phyloP scores from a whole-genome alignment of 2,888 invertebrate genomes.

The Emmelina monodactyla region DNA sequence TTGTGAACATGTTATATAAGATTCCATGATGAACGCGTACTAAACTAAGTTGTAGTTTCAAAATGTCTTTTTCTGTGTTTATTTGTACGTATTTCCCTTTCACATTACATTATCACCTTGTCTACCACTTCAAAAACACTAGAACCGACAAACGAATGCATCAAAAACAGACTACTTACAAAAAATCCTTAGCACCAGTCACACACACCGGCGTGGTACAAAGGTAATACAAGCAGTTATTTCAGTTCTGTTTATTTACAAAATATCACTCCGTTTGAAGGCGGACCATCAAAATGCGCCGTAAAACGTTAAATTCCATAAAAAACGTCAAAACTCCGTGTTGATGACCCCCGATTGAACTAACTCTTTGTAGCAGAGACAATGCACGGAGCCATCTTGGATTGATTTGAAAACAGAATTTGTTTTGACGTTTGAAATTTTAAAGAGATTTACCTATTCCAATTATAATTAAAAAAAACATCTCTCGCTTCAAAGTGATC shows the following conservation, averaged over 20 bases:
- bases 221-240: conserved; percentile 63
- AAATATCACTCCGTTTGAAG: conserved; percentile 67
- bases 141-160: too few relatives aligned
- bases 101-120: too few relatives aligned
- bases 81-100: too few relatives aligned
- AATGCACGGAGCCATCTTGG: conserved; percentile 42
- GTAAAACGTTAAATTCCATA: conserved; percentile 63
- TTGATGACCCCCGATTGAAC: conserved; percentile 62
- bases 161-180: neutral
- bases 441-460: neutral
- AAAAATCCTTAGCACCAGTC: conserved; percentile 18
- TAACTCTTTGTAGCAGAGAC: conserved; percentile 59
- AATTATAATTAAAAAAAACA: too few relatives aligned
- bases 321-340: conserved; percentile 66
- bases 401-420: neutral
- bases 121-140: too few relatives aligned
- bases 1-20: too few relatives aligned
- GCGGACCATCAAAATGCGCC: conserved; percentile 65
- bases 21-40: too few relatives aligned
- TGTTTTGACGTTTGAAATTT: neutral
- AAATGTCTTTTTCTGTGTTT: too few relatives aligned
- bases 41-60: too few relatives aligned
- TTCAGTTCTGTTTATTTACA: conserved; percentile 66
- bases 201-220: conserved; percentile 52
- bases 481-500: too few relatives aligned